Evolutionary conservation across 2,888 invertebrate species (phyloP).

Genomic region (Notodonta ziczac): DNA sequence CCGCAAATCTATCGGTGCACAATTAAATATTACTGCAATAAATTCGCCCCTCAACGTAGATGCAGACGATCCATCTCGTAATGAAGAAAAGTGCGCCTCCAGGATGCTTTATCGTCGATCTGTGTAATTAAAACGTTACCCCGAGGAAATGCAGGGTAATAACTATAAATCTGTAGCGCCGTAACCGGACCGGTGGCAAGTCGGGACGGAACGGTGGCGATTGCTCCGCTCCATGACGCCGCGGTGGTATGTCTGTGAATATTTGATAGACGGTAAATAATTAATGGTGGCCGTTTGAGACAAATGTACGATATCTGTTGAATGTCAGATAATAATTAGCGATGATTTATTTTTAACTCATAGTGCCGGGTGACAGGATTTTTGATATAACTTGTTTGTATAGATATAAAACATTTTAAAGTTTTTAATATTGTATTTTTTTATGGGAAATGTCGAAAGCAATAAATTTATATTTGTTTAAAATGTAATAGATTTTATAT

Average conservation of each 20-base stretch:
- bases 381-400: too few species aligned
- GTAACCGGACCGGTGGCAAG: slow-evolving; percentile 44
- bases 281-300: background rate
- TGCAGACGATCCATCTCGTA: slow-evolving; percentile 77
- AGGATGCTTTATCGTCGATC: slow-evolving; percentile 83
- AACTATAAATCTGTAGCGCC: slow-evolving; percentile 78
- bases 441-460: too few species aligned
- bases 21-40: slow-evolving; percentile 64
- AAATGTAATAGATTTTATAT: too few species aligned
- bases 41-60: slow-evolving; percentile 64
- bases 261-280: background rate
- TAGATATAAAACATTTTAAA: too few species aligned
- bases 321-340: background rate
- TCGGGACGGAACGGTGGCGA: slow-evolving; percentile 37
- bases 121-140: slow-evolving; percentile 85
- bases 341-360: background rate
- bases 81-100: slow-evolving; percentile 84
- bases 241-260: background rate
- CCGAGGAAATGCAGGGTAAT: slow-evolving; percentile 82
- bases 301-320: background rate
- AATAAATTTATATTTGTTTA: too few species aligned
- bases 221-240: slow-evolving; percentile 36
- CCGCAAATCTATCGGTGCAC: slow-evolving; percentile 29
- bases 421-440: too few species aligned
- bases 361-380: too few species aligned